Percentiles rank a stretch among this genome's conserved stretches.
These are phyloP conservation scores for Diarsia dahlii DNA, from an alignment of 2,888 invertebrate species.

Conservation along the genomic window DNA sequence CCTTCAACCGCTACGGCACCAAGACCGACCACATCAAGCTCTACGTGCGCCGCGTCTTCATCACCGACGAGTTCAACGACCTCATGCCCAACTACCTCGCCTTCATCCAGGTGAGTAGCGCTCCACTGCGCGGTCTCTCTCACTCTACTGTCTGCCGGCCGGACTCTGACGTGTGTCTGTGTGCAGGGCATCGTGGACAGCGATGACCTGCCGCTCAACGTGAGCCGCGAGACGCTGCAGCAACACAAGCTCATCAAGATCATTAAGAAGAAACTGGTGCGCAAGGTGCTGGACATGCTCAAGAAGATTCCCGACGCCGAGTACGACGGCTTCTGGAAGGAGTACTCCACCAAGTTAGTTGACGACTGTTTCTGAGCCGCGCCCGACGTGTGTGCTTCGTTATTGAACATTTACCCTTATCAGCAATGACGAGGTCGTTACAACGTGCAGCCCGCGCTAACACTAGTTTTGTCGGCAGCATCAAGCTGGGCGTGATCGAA, in stretches of 20 bases:
- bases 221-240: constrained; percentile 99
- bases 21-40: constrained; percentile 98
- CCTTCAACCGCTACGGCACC: constrained; percentile 98
- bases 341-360: constrained; percentile 98
- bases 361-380: background rate
- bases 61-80: constrained; percentile 99
- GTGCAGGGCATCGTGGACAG: constrained; percentile 98
- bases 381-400: background rate
- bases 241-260: constrained; percentile 99
- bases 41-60: constrained; percentile 99
- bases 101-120: constrained; percentile 92
- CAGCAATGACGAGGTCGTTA: background rate
- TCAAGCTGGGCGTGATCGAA: constrained; percentile 99
- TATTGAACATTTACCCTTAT: background rate
- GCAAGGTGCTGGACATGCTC: constrained; percentile 99
- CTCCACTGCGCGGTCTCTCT: too few species aligned
- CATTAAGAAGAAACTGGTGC: constrained; percentile 99
- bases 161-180: background rate
- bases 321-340: constrained; percentile 99
- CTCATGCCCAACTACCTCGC: constrained; percentile 99
- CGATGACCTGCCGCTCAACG: constrained; percentile 99
- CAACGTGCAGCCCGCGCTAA: background rate
- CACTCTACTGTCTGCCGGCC: too few species aligned
- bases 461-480: constrained; percentile 83
- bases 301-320: constrained; percentile 98